phyloP scores from a whole-genome alignment of 2,888 invertebrate genomes.

The Isoperla grammatica region DNA sequence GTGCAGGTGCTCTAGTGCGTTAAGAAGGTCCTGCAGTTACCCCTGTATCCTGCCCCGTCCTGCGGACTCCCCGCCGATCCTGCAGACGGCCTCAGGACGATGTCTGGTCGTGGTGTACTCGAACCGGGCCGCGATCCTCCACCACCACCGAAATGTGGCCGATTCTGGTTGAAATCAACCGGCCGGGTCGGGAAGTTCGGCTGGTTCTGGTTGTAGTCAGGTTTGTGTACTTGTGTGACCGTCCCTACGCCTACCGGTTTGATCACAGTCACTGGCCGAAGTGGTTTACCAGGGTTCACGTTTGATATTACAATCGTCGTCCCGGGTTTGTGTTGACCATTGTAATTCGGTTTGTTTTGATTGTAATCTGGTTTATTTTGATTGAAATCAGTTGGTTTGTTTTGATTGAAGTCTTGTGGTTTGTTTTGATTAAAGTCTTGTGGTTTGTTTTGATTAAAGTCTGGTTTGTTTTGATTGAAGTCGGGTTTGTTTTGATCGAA shows the following conservation, averaged over 20 bases:
- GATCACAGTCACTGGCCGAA: too few relatives aligned
- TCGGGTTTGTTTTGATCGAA: constrained; percentile 40
- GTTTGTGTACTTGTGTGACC: constrained; percentile 40
- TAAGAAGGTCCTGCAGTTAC: not conserved
- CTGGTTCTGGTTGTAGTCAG: constrained; percentile 33
- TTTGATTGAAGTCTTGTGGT: constrained; percentile 39
- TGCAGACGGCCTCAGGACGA: constrained; percentile 7
- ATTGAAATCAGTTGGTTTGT: constrained; percentile 39
- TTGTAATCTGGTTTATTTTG: constrained; percentile 39
- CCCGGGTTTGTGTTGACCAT: constrained; percentile 40
- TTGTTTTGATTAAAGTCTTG: constrained; percentile 42
- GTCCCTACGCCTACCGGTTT: constrained; percentile 40
- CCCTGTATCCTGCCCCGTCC: constrained; percentile 14
- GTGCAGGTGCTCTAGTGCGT: constrained; percentile 1
- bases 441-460: constrained; percentile 41
- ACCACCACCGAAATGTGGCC: not conserved
- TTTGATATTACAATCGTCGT: constrained; percentile 31
- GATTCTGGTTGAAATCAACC: constrained; percentile 35
- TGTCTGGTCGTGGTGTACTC: constrained; percentile 6
- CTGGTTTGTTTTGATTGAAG: constrained; percentile 39
- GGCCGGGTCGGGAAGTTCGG: not conserved
- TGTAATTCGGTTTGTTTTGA: constrained; percentile 41
- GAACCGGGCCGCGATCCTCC: not conserved
- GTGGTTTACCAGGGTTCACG: not conserved
- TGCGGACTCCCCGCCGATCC: not conserved